Evolutionary conservation across 2,113 vertebrate genomes (phyloP).

Genomic region (Callipepla squamata): DNA sequence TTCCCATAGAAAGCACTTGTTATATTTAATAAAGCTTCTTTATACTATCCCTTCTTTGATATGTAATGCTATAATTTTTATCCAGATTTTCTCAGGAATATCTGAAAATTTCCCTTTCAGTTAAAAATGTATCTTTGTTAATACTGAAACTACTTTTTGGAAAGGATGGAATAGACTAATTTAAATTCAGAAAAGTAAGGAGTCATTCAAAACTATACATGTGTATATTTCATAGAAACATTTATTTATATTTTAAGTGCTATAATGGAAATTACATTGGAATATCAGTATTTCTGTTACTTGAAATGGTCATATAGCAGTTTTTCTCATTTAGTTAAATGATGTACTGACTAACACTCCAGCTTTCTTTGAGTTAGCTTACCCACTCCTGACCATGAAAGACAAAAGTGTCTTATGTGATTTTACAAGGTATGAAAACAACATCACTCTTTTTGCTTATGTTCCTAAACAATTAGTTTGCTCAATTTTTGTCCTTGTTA

Average conservation of each 20-base stretch:
- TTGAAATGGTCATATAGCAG: accelerated
- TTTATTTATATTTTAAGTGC: background rate
- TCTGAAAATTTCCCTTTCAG: background rate
- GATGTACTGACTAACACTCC: background rate
- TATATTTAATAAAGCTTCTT: background rate
- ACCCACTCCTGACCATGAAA: background rate
- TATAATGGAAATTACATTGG: background rate
- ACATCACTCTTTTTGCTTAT: background rate
- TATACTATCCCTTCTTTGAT: background rate
- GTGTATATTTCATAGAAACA: background rate
- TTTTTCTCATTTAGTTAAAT: background rate
- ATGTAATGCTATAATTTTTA: background rate
- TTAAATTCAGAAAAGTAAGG: background rate
- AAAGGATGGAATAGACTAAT: background rate
- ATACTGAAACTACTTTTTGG: background rate
- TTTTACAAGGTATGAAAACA: background rate
- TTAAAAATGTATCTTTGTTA: background rate
- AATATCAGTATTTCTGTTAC: background rate
- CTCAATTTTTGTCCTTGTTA: background rate
- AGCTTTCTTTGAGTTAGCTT: background rate
- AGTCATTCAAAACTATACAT: background rate
- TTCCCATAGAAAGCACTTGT: background rate
- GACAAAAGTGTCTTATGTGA: background rate
- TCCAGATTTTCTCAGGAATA: background rate
- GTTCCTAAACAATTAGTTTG: background rate